Evolutionary conservation across 2,888 invertebrate species (phyloP), one percentile per base, ranked within the genome.

Genomic region (Diachrysia chrysitis): DNA sequence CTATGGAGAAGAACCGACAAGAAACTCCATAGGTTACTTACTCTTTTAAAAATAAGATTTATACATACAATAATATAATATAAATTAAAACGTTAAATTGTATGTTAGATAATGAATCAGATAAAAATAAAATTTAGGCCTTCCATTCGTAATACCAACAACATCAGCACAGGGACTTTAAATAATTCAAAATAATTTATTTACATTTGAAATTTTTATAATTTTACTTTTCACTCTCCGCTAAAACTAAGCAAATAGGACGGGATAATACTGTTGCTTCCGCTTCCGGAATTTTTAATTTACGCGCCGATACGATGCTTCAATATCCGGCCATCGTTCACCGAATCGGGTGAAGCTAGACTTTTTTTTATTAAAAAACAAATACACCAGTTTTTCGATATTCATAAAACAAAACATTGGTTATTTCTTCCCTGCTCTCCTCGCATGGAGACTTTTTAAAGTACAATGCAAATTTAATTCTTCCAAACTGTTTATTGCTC

Each of bases 261-360:
- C 61, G 59, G 63, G 62, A 76, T 79, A 73, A 82, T 81, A 81
- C 76, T 79, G 76, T 71, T 73, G 69, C 81, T 70, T 82, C 78
- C 79, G 71, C 78, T 82, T 85, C 84, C 81, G 87, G 89, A 86
- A 89, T 89, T 88, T 88, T 89, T 89, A 88, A 89, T 89, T 88
- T 88, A 83, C 87, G 87, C 86, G 79, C 75, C 82, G 76, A 85
- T 81, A 76, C 81, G 73, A 70, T 71, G 84, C 84, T 87, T 80
- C 89, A 89, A 89, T 88, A 88, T 90, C 88, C 84, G 86, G 81
- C 76, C 79, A 85, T 87, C 83, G 85, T 79, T 84, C 78, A 69
- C 71, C 65, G 74, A 75, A 76, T 70, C 66, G 75, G 55, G n/a
- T 73, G 74, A 58, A 69, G 69, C 69, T 72, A 76, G 69, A 66